phyloP scores from a whole-genome alignment of 2,888 invertebrate species.

The Penaeus monodon region DNA sequence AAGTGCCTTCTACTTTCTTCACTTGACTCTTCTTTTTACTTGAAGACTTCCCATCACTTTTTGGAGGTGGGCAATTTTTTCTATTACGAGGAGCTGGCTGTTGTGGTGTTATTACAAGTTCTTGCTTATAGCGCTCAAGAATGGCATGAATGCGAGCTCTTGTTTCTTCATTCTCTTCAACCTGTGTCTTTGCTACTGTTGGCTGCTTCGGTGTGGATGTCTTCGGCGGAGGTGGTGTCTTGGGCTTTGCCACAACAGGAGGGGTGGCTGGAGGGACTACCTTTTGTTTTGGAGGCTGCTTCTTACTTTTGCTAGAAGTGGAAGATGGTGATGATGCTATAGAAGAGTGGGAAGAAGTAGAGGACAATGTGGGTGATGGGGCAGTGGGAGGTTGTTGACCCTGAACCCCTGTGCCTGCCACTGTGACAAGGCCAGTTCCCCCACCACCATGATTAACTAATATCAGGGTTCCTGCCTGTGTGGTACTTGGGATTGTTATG shows the following conservation, averaged over 20 bases:
- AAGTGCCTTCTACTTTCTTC: conserved; percentile 62
- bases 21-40: conserved; percentile 65
- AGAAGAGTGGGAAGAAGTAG: conserved; percentile 64
- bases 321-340: conserved; percentile 65
- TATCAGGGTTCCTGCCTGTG: conserved; percentile 63
- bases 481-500: conserved; percentile 62
- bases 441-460: conserved; percentile 60
- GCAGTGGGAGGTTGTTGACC: conserved; percentile 61
- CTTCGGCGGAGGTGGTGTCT: conserved; percentile 58
- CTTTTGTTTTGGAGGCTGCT: conserved; percentile 60
- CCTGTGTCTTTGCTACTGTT: conserved; percentile 65
- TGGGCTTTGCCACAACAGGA: conserved; percentile 50
- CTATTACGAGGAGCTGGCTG: conserved; percentile 65
- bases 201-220: conserved; percentile 63
- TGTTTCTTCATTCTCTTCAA: conserved; percentile 65
- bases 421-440: conserved; percentile 53
- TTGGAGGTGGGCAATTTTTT: conserved; percentile 65
- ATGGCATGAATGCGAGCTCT: conserved; percentile 65
- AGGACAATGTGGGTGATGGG: conserved; percentile 63
- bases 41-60: conserved; percentile 62
- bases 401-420: conserved; percentile 51
- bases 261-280: conserved; percentile 51
- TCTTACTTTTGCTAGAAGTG: conserved; percentile 64
- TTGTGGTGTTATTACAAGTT: conserved; percentile 63
- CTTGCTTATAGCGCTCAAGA: conserved; percentile 64